phyloP scores from a whole-genome alignment of 2,888 invertebrate genomes.

The Eugnorisma glareosa region DNA sequence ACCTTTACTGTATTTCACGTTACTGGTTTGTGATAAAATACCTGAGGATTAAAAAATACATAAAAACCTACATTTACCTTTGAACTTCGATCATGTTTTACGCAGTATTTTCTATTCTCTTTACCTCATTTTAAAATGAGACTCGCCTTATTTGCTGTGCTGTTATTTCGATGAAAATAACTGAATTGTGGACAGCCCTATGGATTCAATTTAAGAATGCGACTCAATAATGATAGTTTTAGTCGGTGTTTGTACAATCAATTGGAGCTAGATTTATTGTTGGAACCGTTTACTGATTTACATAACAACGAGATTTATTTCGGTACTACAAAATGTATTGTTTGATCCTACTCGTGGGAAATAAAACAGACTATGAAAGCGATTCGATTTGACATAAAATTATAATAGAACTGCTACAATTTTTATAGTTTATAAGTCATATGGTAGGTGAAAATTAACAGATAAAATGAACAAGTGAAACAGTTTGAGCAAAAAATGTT shows the following conservation, averaged over 20 bases:
- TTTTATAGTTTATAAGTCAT: neutral
- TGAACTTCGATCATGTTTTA: neutral
- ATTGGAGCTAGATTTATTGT: constrained; percentile 61
- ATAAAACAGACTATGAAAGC: constrained; percentile 32
- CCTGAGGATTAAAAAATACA: neutral
- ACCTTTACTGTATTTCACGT: neutral
- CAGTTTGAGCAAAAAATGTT: no score
- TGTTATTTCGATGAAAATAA: neutral
- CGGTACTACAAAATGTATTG: constrained; percentile 40
- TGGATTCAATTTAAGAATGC: constrained; percentile 60
- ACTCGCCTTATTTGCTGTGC: neutral
- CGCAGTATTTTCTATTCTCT: neutral
- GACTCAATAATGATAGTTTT: constrained; percentile 62
- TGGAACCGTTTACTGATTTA: constrained; percentile 49
- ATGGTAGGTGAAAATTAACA: neutral
- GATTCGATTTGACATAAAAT: constrained; percentile 28
- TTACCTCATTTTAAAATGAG: constrained; percentile 4
- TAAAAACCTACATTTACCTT: neutral
- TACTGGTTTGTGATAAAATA: constrained; percentile 1
- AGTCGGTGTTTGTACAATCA: constrained; percentile 61
- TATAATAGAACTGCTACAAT: neutral
- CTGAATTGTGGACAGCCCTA: constrained; percentile 56
- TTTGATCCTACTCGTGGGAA: constrained; percentile 21
- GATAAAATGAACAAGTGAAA: neutral
- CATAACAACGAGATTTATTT: constrained; percentile 55